These are phyloP conservation scores for Magallana nippona DNA, from an alignment of 2,888 invertebrate genomes.

Conservation along the genomic window DNA sequence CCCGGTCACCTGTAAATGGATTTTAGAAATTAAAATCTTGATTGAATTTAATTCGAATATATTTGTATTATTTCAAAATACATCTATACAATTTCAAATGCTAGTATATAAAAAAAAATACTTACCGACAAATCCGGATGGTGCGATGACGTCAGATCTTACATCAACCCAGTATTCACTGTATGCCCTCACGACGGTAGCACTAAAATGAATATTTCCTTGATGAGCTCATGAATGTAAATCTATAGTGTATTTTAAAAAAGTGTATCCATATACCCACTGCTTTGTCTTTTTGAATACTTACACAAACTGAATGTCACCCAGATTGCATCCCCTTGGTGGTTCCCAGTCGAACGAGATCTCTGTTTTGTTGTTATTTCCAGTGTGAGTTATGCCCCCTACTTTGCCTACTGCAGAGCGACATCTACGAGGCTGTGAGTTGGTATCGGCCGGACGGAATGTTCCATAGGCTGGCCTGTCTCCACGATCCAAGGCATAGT, in stretches of 20 bases:
- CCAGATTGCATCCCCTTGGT: slow-evolving; percentile 48
- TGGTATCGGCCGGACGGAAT: slow-evolving; percentile 44
- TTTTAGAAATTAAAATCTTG: not conserved
- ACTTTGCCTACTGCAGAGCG: slow-evolving; percentile 49
- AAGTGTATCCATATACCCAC: too few relatives aligned
- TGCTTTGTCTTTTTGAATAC: not conserved
- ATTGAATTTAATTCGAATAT: not conserved
- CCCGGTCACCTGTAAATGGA: slow-evolving; percentile 37
- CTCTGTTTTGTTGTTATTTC: slow-evolving; percentile 46
- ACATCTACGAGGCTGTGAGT: slow-evolving; percentile 46
- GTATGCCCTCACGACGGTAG: slow-evolving; percentile 49
- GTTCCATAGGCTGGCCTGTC: slow-evolving; percentile 51
- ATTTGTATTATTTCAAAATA: too few relatives aligned
- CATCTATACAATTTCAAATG: too few relatives aligned
- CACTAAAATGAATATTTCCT: slow-evolving; percentile 35
- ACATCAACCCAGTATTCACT: slow-evolving; percentile 52
- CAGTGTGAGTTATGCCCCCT: slow-evolving; percentile 50
- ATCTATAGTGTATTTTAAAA: too few relatives aligned
- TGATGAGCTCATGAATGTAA: too few relatives aligned
- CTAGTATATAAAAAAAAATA: not conserved
- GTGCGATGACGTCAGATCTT: slow-evolving; percentile 44
- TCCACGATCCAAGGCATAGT: slow-evolving; percentile 40
- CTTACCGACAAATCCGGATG: slow-evolving; percentile 46
- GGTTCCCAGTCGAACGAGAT: slow-evolving; percentile 48
- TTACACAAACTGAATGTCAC: slow-evolving; percentile 52